Conservation (phyloP, 2,113 vertebrate genomes). For the Clupea harengus region DNA sequence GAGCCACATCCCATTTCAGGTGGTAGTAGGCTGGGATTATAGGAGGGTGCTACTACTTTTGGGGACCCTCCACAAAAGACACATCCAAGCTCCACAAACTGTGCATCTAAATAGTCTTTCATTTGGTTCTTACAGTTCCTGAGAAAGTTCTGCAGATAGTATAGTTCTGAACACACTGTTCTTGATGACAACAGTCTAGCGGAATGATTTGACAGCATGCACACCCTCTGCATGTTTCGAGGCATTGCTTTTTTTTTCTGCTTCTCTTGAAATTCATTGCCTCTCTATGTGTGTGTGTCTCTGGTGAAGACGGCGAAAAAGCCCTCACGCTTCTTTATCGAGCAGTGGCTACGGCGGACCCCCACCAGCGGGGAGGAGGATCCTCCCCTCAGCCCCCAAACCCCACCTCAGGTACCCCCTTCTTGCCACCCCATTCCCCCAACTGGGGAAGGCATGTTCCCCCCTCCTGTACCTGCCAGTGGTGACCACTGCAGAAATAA, state of each 20-base stretch:
- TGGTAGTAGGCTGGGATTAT: no score
- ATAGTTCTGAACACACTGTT: neutral
- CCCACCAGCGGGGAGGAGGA: slow-evolving; percentile 67
- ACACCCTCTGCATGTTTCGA: neutral
- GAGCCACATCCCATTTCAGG: no score
- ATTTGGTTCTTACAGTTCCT: neutral
- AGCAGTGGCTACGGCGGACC: slow-evolving; percentile 86
- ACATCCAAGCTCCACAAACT: neutral
- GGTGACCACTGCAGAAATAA: no score
- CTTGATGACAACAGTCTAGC: neutral
- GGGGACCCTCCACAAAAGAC: no score
- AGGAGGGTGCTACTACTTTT: no score
- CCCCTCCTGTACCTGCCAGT: neutral
- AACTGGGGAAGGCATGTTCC: slow-evolving; percentile 20
- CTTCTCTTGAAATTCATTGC: slow-evolving; percentile 27
- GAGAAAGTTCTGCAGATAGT: neutral
- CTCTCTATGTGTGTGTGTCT: slow-evolving; percentile 21
- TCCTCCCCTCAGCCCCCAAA: slow-evolving; percentile 75
- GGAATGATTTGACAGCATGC: neutral
- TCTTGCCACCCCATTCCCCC: no score
- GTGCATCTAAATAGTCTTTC: neutral
- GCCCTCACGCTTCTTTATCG: slow-evolving; percentile 85
- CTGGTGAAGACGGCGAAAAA: slow-evolving; percentile 80
- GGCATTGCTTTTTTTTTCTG: neutral
- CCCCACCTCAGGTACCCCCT: slow-evolving; percentile 80